Evolutionary conservation across 2,113 vertebrate genomes (phyloP), one percentile per base, ranked within the genome.

Genomic region (Amblyopsis rosae): DNA sequence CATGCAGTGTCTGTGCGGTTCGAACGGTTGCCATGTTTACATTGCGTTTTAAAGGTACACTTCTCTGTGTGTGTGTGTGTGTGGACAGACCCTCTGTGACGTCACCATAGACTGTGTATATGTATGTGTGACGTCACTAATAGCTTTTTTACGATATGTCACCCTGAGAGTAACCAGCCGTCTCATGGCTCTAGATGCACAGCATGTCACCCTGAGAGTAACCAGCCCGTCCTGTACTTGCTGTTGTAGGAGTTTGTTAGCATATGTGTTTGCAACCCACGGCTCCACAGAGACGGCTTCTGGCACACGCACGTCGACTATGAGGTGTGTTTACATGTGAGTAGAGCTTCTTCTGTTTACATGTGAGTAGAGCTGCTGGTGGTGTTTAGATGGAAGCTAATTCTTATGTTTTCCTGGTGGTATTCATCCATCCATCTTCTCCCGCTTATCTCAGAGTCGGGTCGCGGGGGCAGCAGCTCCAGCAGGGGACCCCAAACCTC

Each of bases 241-340:
- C 19, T 73, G 61, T 61, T 92, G 13, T 87, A 99, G 97, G 97
- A 98, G 65, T 96, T 97, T 62, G 87, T 98, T 61, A 96, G 92
- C 19, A 90, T 98, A 61, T 93, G 93, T 86, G 94, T 98, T 35
- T 87, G 87, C 62, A 93, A 98, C 68, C 97, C 98, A 13, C 92
- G 84, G 85, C 85, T 92, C 4, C 92, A 95, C 57, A 97, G 93
- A 82, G 92, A 93, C 57, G 93, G 95, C 75, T 94, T 90, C 0
- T 98, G 97, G 97, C 94, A 95, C 72, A 91, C 94, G 1, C 91
- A 96, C 9, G 55, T 96, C 11, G 95, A 96, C 87, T 99, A 98
- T 12, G 95, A 98, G 84, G 98, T 99, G 82, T 93, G 91, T 80
- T 87, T 99, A 86, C 91, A 97, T 0, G 98, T 96, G 86, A 94